Evolutionary conservation across 2,113 vertebrate species (phyloP), one percentile per base, ranked within the genome.

Genomic region (Perca schrenkii): DNA sequence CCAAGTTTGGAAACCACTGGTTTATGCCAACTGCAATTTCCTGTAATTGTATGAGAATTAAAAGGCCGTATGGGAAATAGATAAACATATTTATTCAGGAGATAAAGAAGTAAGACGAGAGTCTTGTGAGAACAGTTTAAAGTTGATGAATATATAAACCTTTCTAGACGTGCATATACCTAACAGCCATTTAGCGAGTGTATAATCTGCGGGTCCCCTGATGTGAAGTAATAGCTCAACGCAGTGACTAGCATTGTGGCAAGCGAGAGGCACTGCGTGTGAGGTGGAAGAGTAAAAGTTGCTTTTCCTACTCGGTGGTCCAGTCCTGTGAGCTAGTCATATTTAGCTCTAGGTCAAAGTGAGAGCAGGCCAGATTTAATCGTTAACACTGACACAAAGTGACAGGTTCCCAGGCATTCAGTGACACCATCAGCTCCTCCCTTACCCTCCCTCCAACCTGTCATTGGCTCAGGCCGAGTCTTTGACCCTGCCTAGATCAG

Each of bases 391-490:
- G 92, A 95, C 88, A 22, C 87, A 92, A 93, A 93, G 90, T 92
- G 94, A 95, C 94, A 95, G 88, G 93, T 95, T 94, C 93, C 93
- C 91, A 92, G 94, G 94, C 93, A 85, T 91, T 91, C 82, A 78
- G 87, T 94, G 92, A 94, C 94, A 94, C 94, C 89, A 75, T 84
- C 74, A 13, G 66, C 73, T 85, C 82, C 85, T 71, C 88, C 83
- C 16, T 34, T 40, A n/a, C 36, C 28, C 66, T 34, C 43, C 50
- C 34, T 4, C 31, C 71, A 22, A 58, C 25, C 79, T 85, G 72
- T 86, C 89, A 80, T 88, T 91, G 90, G 89, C 73, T 89, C 75
- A 43, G 83, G 74, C 76, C 54, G 31, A 86, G 87, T 90, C 86
- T 94, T 91, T 94, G 93, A 94, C 94, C 90, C 90, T 83, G 87